These are phyloP conservation scores for Cyprinodon brontotheroides DNA, from an alignment of 2,113 vertebrate genomes.

Conservation along the genomic window DNA sequence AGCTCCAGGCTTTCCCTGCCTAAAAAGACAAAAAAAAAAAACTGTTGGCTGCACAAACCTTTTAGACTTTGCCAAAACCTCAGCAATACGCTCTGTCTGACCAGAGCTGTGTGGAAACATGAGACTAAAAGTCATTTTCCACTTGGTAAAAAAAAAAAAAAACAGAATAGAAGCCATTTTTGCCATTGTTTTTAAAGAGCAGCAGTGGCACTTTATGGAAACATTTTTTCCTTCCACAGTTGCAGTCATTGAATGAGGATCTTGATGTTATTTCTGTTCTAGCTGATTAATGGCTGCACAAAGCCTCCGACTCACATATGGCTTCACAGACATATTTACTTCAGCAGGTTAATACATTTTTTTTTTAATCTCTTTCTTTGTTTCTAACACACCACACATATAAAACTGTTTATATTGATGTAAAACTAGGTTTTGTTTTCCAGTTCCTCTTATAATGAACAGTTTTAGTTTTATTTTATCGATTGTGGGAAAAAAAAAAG, in stretches of 20 bases:
- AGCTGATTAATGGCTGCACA: constrained; percentile 29
- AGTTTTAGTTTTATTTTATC: too few species aligned
- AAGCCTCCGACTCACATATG: constrained; percentile 20
- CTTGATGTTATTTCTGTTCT: constrained; percentile 45
- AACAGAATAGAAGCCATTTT: constrained; percentile 43
- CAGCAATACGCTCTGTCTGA: constrained; percentile 46
- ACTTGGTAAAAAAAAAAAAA: constrained; percentile 52
- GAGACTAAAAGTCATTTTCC: constrained; percentile 69
- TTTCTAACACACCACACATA: not conserved
- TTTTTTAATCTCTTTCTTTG: too few species aligned
- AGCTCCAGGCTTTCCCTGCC: constrained; percentile 37
- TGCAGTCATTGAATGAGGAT: constrained; percentile 40
- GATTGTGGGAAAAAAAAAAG: not conserved
- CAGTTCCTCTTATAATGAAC: not conserved
- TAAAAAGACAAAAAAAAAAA: not conserved
- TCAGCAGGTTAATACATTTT: not conserved
- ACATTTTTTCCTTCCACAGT: constrained; percentile 57
- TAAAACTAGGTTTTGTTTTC: not conserved
- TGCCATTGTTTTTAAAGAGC: constrained; percentile 68
- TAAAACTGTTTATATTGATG: not conserved
- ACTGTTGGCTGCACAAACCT: constrained; percentile 31
- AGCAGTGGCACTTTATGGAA: constrained; percentile 45
- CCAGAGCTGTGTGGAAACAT: constrained; percentile 75
- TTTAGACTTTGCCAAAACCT: constrained; percentile 48
- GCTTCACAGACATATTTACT: constrained; percentile 6